Evolutionary conservation across 1,140 invertebrate genomes (phyloP).

Genomic region (Penaeus chinensis): DNA sequence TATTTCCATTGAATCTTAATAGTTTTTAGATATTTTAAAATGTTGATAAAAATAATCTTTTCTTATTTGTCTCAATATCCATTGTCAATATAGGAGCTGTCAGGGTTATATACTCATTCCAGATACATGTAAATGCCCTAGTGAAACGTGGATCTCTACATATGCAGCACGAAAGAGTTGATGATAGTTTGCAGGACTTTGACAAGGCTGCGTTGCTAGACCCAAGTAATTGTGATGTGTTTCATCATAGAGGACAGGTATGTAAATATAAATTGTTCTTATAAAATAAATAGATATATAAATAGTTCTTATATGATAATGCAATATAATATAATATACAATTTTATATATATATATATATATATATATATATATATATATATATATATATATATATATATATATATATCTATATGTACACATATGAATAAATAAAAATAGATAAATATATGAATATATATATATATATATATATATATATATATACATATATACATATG

Average conservation of each 20-base stretch:
- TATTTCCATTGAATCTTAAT: too few relatives aligned
- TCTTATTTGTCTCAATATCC: neutral
- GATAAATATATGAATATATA: too few relatives aligned
- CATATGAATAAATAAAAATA: too few relatives aligned
- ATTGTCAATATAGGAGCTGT: too few relatives aligned
- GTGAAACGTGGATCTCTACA: conserved; percentile 87
- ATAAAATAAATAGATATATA: neutral
- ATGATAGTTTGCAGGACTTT: conserved; percentile 83
- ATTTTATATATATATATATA: too few relatives aligned
- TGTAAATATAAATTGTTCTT: too few relatives aligned
- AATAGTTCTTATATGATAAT: neutral
- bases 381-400: too few relatives aligned
- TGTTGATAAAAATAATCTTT: neutral
- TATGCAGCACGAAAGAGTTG: conserved; percentile 81
- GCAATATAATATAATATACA: too few relatives aligned
- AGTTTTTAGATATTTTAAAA: neutral
- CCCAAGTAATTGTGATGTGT: conserved; percentile 85
- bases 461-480: too few relatives aligned
- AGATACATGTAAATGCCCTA: conserved; percentile 85
- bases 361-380: too few relatives aligned
- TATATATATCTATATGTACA: too few relatives aligned
- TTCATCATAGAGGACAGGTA: conserved; percentile 82
- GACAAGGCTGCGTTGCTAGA: conserved; percentile 79
- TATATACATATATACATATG: too few relatives aligned
- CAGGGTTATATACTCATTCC: neutral